Conservation (phyloP, 1,140 invertebrate genomes). For the Zaprionus capensis region DNA sequence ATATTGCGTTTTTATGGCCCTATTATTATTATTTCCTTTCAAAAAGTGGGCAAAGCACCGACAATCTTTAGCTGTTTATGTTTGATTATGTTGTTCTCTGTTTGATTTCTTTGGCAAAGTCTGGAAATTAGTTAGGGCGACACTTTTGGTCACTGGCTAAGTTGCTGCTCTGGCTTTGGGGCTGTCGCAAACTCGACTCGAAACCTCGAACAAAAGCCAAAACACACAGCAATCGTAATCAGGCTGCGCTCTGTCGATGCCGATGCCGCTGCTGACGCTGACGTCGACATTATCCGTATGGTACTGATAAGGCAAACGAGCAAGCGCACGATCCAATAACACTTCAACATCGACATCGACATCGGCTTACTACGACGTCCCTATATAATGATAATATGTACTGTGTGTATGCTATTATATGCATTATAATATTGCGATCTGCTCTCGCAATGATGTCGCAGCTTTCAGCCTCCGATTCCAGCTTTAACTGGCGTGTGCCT, state of each 20-base stretch:
- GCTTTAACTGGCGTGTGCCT: constrained; percentile 64
- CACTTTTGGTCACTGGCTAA: constrained; percentile 69
- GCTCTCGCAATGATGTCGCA: constrained; percentile 2
- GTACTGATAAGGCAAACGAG: constrained; percentile 29
- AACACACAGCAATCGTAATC: constrained; percentile 54
- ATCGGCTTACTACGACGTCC: background rate
- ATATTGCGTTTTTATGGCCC: background rate
- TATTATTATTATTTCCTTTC: background rate
- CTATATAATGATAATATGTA: background rate
- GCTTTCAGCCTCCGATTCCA: constrained; percentile 35
- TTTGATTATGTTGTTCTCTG: background rate
- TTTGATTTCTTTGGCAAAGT: constrained; percentile 16
- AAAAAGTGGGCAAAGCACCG: background rate
- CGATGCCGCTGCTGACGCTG: constrained; percentile 20
- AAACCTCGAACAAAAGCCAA: constrained; percentile 78
- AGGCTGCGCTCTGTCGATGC: constrained; percentile 40
- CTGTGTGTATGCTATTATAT: background rate
- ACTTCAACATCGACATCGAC: background rate
- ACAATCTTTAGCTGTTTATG: background rate
- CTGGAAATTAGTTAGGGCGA: constrained; percentile 26
- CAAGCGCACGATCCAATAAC: constrained; percentile 7
- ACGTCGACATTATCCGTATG: constrained; percentile 18
- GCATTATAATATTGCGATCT: constrained; percentile 48
- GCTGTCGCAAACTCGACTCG: constrained; percentile 66
- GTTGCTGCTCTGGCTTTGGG: constrained; percentile 46